A percentile compares a stretch with the other conserved stretches of the same genome.
Evolutionary conservation across 2,797 vertebrate species (phyloP).

Genomic region (Neosalanx taihuensis): DNA sequence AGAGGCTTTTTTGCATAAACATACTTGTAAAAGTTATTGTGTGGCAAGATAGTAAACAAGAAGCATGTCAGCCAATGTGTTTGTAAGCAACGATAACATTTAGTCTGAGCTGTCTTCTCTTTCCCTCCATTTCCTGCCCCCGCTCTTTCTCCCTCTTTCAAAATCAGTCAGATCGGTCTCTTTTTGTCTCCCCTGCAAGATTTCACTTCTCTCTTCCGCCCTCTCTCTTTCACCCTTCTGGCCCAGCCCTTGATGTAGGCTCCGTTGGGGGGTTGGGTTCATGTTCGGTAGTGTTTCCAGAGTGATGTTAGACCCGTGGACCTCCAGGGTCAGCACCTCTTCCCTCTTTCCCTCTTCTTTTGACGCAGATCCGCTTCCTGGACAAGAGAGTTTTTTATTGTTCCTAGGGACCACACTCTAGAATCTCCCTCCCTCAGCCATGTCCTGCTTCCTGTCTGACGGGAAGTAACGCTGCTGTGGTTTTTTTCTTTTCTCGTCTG

Average conservation of each 20-base stretch:
- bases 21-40: conserved; percentile 3
- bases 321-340: conserved; percentile 77
- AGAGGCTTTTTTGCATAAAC: not conserved
- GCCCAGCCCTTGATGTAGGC: not conserved
- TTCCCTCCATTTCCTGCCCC: not conserved
- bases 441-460: conserved; percentile 90
- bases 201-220: conserved; percentile 3
- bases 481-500: conserved; percentile 59
- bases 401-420: conserved; percentile 74
- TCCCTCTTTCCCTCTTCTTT: conserved; percentile 74
- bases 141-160: not conserved
- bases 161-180: not conserved
- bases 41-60: conserved; percentile 18
- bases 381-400: conserved; percentile 85
- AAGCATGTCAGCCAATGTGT: conserved; percentile 13
- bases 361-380: conserved; percentile 94
- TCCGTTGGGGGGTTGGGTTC: not conserved
- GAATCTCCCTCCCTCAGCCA: conserved; percentile 82
- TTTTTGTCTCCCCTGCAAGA: too few species aligned
- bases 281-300: not conserved
- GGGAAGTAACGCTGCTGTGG: conserved; percentile 76
- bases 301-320: conserved; percentile 46
- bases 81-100: conserved; percentile 36
- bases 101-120: conserved; percentile 2
- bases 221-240: conserved; percentile 10